phyloP scores from a whole-genome alignment of 37 sponge, comb jelly and placozoan genomes.

The Halichondria panicea region DNA sequence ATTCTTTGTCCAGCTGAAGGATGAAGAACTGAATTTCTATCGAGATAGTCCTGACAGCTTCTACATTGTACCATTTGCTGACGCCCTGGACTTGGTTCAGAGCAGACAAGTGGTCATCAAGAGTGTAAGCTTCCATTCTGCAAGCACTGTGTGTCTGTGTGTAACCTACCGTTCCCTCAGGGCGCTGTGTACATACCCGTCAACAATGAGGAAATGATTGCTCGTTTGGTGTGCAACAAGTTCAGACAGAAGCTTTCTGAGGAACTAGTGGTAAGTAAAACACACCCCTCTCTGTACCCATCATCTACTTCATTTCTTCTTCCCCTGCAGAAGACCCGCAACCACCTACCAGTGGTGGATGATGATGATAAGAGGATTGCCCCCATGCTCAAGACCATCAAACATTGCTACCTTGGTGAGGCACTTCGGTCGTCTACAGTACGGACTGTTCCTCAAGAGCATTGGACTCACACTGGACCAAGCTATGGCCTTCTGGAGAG shows the following conservation, averaged over 20 bases:
- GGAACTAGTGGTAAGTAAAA: constrained; percentile 67
- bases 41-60: too few species aligned
- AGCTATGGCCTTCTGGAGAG: constrained; percentile 84
- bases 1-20: too few species aligned
- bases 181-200: constrained; percentile 84
- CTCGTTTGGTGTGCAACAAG: constrained; percentile 63
- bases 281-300: too few species aligned
- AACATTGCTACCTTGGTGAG: constrained; percentile 69
- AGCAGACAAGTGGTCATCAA: too few species aligned
- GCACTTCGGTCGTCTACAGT: constrained; percentile 92
- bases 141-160: too few species aligned
- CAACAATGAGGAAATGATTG: constrained; percentile 18
- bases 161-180: too few species aligned
- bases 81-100: too few species aligned
- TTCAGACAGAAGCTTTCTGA: constrained; percentile 75
- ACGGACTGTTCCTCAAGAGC: constrained; percentile 93
- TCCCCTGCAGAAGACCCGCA: constrained; percentile 62
- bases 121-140: too few species aligned
- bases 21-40: too few species aligned
- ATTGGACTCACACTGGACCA: constrained; percentile 85
- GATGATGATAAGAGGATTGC: constrained; percentile 84
- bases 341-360: constrained; percentile 65
- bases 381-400: constrained; percentile 57
- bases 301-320: too few species aligned
- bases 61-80: too few species aligned